These are phyloP conservation scores for Podarcis cretensis DNA, from an alignment of 2,113 vertebrate genomes.

Conservation along the genomic window DNA sequence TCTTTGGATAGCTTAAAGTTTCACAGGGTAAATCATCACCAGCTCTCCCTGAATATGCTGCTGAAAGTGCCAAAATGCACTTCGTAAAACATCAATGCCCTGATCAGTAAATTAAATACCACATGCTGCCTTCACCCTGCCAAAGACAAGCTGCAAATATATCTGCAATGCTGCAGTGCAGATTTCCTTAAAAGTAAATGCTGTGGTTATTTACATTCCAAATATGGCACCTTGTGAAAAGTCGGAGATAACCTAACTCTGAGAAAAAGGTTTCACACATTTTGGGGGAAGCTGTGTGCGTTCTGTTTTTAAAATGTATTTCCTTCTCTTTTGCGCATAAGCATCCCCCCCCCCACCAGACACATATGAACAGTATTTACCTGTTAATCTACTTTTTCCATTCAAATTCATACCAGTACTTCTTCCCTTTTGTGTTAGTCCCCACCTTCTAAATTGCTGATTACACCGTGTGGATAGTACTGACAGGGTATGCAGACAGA, in stretches of 20 bases:
- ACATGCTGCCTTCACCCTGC: not conserved
- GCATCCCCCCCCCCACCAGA: not conserved
- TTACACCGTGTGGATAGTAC: fast-evolving
- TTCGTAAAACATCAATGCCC: not conserved
- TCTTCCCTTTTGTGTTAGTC: too few species aligned
- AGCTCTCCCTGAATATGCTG: not conserved
- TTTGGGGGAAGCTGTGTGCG: too few species aligned
- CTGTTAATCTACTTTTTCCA: too few species aligned
- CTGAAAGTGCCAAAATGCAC: not conserved
- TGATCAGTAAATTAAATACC: not conserved
- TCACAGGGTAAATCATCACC: not conserved
- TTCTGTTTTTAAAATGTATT: not conserved
- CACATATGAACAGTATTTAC: not conserved
- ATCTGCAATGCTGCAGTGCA: not conserved
- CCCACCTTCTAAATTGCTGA: too few species aligned
- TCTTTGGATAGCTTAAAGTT: not conserved
- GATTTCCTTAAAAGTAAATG: not conserved
- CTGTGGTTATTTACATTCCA: not conserved
- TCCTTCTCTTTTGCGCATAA: not conserved
- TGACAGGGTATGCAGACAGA: too few species aligned
- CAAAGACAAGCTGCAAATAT: constrained; percentile 1
- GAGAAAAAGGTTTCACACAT: constrained; percentile 7
- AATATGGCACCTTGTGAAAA: not conserved
- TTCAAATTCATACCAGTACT: too few species aligned
- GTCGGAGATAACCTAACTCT: constrained; percentile 18